Evolutionary conservation across 2,113 vertebrate genomes (phyloP).

Genomic region (Marmota monax): DNA sequence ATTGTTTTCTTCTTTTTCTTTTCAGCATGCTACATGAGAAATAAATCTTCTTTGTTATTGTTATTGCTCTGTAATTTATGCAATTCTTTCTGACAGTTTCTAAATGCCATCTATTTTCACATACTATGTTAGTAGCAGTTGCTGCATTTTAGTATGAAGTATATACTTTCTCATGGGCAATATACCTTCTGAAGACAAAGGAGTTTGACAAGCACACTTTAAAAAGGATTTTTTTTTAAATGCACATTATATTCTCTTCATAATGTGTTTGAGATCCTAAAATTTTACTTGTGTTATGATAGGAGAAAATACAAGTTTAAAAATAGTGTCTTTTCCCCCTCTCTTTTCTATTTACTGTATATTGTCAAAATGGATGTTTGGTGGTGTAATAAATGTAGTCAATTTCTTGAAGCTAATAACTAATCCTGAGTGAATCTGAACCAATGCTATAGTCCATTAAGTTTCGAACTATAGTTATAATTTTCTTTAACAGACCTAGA

Average conservation of each 20-base stretch:
- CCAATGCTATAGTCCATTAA: conserved; percentile 80
- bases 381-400: conserved; percentile 77
- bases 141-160: not conserved
- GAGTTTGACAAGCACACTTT: conserved; percentile 5
- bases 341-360: conserved; percentile 69
- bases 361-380: conserved; percentile 77
- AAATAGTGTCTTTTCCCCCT: conserved; percentile 61
- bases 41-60: conserved; percentile 42
- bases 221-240: conserved; percentile 44
- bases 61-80: conserved; percentile 53
- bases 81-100: conserved; percentile 31
- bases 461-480: conserved; percentile 82
- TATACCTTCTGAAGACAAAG: not conserved
- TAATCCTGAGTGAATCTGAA: conserved; percentile 85
- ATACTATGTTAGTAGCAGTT: not conserved
- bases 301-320: conserved; percentile 57
- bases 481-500: conserved; percentile 79
- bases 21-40: not conserved
- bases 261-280: conserved; percentile 47
- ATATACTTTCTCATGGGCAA: not conserved
- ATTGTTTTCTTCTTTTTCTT: not conserved
- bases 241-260: conserved; percentile 41
- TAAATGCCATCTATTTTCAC: conserved; percentile 57
- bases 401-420: conserved; percentile 83
- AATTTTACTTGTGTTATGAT: conserved; percentile 71